Conservation (phyloP, 2,888 invertebrate species). For the Prenolepis imparis region DNA sequence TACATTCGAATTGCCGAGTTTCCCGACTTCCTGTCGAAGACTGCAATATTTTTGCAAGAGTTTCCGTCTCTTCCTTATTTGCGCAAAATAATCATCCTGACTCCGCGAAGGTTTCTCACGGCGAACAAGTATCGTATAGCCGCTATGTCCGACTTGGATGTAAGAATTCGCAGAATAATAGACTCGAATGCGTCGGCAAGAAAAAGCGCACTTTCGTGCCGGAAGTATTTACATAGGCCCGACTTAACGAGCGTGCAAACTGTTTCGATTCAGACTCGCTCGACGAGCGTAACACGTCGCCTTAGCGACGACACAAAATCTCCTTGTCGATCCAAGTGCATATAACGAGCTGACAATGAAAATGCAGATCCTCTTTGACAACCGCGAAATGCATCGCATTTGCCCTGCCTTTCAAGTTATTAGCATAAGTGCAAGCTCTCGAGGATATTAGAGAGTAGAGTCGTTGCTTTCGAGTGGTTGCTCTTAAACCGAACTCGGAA, state of each 20-base stretch:
- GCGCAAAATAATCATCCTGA: neutral
- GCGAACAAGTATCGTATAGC: neutral
- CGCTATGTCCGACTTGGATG: neutral
- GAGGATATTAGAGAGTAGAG: conserved; percentile 13
- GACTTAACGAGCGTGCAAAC: conserved; percentile 71
- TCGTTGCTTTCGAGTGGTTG: neutral
- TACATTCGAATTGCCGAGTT: neutral
- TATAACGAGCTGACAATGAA: conserved; percentile 9
- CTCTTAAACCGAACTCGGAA: neutral
- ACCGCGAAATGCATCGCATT: conserved; percentile 23
- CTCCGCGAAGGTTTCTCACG: neutral
- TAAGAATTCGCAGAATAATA: conserved; percentile 31
- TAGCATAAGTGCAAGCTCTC: conserved; percentile 1
- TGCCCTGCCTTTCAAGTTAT: conserved; percentile 9
- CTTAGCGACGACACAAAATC: conserved; percentile 11
- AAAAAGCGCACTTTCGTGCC: conserved; percentile 68
- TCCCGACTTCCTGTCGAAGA: neutral
- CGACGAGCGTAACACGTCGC: neutral
- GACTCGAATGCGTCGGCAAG: conserved; percentile 25
- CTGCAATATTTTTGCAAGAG: neutral
- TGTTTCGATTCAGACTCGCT: conserved; percentile 57
- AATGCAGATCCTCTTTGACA: conserved; percentile 31
- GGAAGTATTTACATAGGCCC: conserved; percentile 71
- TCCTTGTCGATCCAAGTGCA: conserved; percentile 23
- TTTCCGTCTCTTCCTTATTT: neutral